Percentiles rank a stretch among this genome's conserved stretches.
phyloP scores from a whole-genome alignment of 2,888 invertebrate species.

The Plebejus argus region DNA sequence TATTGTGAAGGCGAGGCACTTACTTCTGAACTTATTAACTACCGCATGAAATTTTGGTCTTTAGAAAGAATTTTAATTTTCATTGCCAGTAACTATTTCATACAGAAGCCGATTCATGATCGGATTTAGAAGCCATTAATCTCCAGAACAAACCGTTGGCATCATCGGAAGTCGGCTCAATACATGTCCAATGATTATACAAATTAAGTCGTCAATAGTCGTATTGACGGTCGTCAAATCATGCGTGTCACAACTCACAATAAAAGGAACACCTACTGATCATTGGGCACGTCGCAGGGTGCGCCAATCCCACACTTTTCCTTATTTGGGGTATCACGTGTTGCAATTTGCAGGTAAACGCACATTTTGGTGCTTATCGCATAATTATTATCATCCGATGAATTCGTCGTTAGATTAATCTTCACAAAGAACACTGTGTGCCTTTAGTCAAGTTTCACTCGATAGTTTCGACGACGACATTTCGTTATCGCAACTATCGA shows the following conservation, averaged over 20 bases:
- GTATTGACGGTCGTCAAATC: not conserved
- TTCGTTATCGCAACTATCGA: too few species aligned
- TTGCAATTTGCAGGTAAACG: not conserved
- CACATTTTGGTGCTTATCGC: not conserved
- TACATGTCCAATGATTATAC: not conserved
- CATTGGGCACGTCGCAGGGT: conserved; percentile 6
- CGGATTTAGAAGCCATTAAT: not conserved
- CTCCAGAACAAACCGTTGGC: not conserved
- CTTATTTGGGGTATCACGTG: not conserved
- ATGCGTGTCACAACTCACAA: conserved; percentile 23
- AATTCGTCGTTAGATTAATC: too few species aligned
- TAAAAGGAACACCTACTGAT: conserved; percentile 20
- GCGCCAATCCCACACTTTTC: not conserved
- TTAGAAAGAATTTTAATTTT: too few species aligned
- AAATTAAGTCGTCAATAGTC: conserved; percentile 9
- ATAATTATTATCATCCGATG: too few species aligned
- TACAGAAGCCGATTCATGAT: not conserved
- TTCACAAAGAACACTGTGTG: too few species aligned
- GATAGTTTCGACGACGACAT: too few species aligned
- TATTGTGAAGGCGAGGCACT: not conserved
- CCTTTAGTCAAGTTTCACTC: too few species aligned
- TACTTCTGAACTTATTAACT: too few species aligned
- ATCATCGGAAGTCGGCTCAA: conserved; percentile 8
- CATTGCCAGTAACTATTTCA: not conserved
- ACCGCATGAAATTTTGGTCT: too few species aligned